Base-by-base conservation (phyloP, 2,888 invertebrate genomes). In the Tetranychus piercei region DNA sequence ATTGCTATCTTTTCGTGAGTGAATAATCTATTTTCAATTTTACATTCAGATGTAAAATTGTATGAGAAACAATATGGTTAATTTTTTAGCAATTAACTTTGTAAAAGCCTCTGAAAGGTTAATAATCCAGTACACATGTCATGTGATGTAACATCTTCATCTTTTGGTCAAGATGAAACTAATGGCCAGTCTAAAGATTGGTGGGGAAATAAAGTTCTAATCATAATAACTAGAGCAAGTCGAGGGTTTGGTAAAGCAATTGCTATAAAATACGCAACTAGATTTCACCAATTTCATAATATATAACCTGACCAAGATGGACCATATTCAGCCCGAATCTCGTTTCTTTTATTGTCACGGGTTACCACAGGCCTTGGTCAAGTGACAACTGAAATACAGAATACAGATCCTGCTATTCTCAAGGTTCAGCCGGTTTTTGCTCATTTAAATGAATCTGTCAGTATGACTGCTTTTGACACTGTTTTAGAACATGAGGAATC, bases 171-270 rank as follows among this genome's bases (percentile, higher is more conserved):
- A 55, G 55, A 55, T 55, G 55, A 55, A 15, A 55, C 55, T 9
- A 7, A 6, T 69, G 69, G 69, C 11, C 22, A 69, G 20, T 69
- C 69, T 11, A 69, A 69, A 69, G 22, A 22, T 11, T 69, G 20
- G 20, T 69, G 69, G 69, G 69, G 69, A 6, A 20, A n/a, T 11
- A 69, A 22, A 23, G 34, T 69, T 5, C 5, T 69, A 22, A 69
- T 69, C 74, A 74, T 83, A 43, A 79, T 83, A 8, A 82, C 83
- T 7, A 83, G 83, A 15, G 82, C 83, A 2, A 83, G 82, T 76
- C 79, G 81, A 67, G 83, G 83, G 6, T 79, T 82, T 66, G 83
- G 83, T 11, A 77, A 77, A 75, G 79, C 80, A 44, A 78, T 83
- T 18, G 81, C 82, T 20, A 72, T 80, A n/a, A 79, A 79, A 34